These are phyloP conservation scores for Drosophila sproati DNA, from an alignment of 1,140 invertebrate genomes.

Conservation along the genomic window DNA sequence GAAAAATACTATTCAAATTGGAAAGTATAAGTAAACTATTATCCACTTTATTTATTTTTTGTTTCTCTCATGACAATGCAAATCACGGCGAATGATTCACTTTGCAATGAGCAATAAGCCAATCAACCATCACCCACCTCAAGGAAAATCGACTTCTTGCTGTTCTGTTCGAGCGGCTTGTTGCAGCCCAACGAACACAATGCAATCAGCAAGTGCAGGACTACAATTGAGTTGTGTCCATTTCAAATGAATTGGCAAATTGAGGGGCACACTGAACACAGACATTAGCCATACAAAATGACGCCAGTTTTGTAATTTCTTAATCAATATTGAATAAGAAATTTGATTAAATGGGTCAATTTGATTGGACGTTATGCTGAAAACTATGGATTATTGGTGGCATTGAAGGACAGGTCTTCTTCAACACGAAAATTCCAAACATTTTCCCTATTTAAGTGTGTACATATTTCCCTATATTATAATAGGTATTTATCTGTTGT, in stretches of 20 bases:
- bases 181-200: not conserved
- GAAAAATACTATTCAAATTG: no score
- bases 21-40: no score
- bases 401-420: not conserved
- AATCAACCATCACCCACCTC: not conserved
- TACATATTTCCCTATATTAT: not conserved
- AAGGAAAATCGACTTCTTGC: not conserved
- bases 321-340: slow-evolving; percentile 21
- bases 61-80: no score
- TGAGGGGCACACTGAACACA: not conserved
- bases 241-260: not conserved
- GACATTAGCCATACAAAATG: slow-evolving; percentile 4
- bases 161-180: not conserved
- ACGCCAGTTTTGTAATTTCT: slow-evolving; percentile 20
- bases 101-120: no score
- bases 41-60: no score
- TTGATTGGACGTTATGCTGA: not conserved
- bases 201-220: slow-evolving; percentile 7
- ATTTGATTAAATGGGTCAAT: slow-evolving; percentile 9
- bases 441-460: not conserved
- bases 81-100: not conserved
- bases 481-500: slow-evolving; percentile 1
- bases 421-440: not conserved
- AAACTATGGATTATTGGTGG: not conserved
- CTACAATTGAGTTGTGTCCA: not conserved